Conservation (phyloP, 2,797 vertebrate species). For the Sternarchorhynchus goeldii region DNA sequence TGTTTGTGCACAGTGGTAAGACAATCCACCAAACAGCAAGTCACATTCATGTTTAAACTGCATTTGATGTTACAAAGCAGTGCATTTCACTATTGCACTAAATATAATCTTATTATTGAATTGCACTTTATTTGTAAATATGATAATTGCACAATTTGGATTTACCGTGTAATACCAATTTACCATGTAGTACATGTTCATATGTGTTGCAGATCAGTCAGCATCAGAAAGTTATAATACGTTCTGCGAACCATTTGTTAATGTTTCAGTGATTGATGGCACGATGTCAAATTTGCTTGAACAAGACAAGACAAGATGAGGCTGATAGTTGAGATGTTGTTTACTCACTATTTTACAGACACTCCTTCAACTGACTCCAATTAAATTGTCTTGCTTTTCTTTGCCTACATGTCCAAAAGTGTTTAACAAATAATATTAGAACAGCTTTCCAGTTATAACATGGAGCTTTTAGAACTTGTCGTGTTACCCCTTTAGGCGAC, state of each 20-base stretch:
- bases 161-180: no score
- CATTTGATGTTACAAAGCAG: no score
- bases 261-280: neutral
- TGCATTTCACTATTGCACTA: no score
- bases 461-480: neutral
- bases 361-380: neutral
- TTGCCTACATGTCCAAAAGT: neutral
- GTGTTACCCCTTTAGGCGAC: neutral
- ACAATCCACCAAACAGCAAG: neutral
- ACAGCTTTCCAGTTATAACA: neutral
- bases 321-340: neutral
- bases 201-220: no score
- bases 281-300: neutral
- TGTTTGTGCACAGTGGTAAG: slow-evolving; percentile 87
- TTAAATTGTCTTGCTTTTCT: neutral
- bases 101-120: no score
- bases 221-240: no score
- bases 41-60: no score
- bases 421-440: neutral
- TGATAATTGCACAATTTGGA: no score
- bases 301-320: neutral
- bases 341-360: slow-evolving; percentile 1
- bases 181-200: no score
- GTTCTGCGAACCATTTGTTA: no score
- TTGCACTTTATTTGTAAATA: no score